Base-by-base conservation (phyloP, 2,797 vertebrate genomes). In the Glyptemys insculpta region DNA sequence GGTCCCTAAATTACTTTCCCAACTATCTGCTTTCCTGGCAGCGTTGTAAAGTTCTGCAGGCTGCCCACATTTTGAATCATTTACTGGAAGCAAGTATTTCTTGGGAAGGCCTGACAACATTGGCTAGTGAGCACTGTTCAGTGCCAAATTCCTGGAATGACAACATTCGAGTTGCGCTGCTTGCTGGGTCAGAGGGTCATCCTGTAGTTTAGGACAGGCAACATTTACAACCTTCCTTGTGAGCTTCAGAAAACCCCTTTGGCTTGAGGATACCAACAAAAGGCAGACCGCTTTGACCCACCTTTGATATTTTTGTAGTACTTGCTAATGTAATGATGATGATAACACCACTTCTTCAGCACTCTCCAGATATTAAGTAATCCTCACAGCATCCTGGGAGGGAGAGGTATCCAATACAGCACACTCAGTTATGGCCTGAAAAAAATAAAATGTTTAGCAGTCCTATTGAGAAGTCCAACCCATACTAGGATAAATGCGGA, bases 381-480 rank as follows among this genome's bases (percentile, higher is more conserved):
- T 76, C n/a, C 81, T 76, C n/a, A 12, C 47, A 53, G 0, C 6
- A 34, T 86, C 86, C 83, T 41, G 29, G 91, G 50, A 79, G n/a
- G 86, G 59, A 34, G 5, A 6, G 53, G 15, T 68, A 65, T n/a
- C 18, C n/a, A 52, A 41, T 74, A 8, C 49, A 81, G 83, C 14
- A 68, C 16, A 62, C 16, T 49, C 15, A 56, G 37, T 19, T 68
- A 21, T 21, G 11, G 79, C 52, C n/a, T 85, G 80, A 85, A 86
- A 50, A 23, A 79, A 65, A 34, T 52, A 79, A 76, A 25, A 54
- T 23, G 52, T 52, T 79, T 54, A 7, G 2, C 65, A 87, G 84
- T 83, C 47, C 21, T 95, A 37, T 79, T 47, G 72, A 44, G 89
- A 94, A 81, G 41, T 68, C 57, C 68, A 89, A 5, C 79, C 41